A percentile compares a stretch with the other conserved stretches of the same genome.
Conservation (phyloP, 92 coral and sea anemone genomes). For the Actinernus sp. region DNA sequence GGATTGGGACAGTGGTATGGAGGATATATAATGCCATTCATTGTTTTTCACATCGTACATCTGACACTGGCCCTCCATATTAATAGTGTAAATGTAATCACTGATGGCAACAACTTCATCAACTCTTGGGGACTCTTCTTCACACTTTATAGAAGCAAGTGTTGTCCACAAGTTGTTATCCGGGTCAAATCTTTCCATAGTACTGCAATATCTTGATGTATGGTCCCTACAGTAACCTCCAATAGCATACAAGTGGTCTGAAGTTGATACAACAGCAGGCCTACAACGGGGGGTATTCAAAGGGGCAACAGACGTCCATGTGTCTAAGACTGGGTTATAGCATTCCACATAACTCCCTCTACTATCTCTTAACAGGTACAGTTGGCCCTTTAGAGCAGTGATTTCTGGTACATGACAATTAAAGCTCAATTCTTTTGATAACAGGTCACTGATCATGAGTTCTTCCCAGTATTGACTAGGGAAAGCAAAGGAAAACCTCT, state of each 20-base stretch:
- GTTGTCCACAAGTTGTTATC: not conserved
- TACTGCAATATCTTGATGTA: not conserved
- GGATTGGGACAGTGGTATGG: too few species aligned
- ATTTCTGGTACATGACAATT: not conserved
- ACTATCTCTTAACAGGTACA: not conserved
- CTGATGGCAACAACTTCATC: not conserved
- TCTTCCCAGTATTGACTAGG: too few species aligned
- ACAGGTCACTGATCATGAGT: too few species aligned
- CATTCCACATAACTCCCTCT: not conserved
- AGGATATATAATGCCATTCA: too few species aligned
- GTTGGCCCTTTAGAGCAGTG: not conserved
- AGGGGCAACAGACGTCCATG: not conserved
- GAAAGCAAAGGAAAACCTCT: too few species aligned
- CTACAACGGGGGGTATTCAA: not conserved
- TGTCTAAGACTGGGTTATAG: not conserved
- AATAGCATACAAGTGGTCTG: not conserved
- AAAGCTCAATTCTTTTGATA: too few species aligned
- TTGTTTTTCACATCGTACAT: too few species aligned
- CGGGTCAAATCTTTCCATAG: not conserved
- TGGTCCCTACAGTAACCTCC: not conserved
- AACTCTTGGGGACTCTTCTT: not conserved
- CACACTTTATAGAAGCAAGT: not conserved
- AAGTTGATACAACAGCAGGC: not conserved
- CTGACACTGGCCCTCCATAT: too few species aligned
- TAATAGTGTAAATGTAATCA: too few species aligned